These are phyloP conservation scores for Tortricodes alternella DNA, from an alignment of 2,888 invertebrate species.

Conservation along the genomic window DNA sequence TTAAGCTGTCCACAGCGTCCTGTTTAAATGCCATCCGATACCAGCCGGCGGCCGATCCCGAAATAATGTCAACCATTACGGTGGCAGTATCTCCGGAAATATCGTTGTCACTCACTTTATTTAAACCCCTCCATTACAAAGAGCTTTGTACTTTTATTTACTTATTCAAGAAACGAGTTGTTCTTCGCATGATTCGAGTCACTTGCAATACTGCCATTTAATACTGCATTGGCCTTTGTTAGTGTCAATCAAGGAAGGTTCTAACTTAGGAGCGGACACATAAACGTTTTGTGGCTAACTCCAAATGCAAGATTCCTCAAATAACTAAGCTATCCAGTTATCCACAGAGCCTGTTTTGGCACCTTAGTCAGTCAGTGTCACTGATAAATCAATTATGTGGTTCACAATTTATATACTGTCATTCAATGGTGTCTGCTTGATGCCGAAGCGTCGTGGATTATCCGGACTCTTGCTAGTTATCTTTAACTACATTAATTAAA, in stretches of 20 bases:
- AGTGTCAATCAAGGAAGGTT: slow-evolving; percentile 29
- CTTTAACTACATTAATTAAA: slow-evolving; percentile 21
- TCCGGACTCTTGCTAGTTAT: not conserved
- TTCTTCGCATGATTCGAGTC: slow-evolving; percentile 19
- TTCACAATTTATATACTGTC: not conserved
- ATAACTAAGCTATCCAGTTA: slow-evolving; percentile 1
- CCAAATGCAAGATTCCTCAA: not conserved
- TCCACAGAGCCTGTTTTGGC: not conserved
- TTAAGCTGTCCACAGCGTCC: slow-evolving; percentile 50
- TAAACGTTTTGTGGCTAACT: slow-evolving; percentile 15
- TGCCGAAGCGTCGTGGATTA: not conserved
- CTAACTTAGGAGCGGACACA: slow-evolving; percentile 18
- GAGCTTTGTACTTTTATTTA: slow-evolving; percentile 18
- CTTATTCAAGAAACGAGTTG: slow-evolving; percentile 13
- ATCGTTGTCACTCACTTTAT: slow-evolving; percentile 45
- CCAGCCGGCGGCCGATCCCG: slow-evolving; percentile 41
- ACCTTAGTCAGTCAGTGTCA: not conserved
- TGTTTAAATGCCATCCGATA: slow-evolving; percentile 52
- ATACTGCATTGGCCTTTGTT: slow-evolving; percentile 23
- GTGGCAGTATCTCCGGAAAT: slow-evolving; percentile 48
- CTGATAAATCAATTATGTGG: slow-evolving; percentile 6
- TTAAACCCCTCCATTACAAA: slow-evolving; percentile 26
- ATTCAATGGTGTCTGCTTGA: not conserved
- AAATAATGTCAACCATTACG: slow-evolving; percentile 64
- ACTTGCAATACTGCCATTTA: slow-evolving; percentile 14